These are phyloP conservation scores for Meloidogyne exigua DNA, from an alignment of 1,140 invertebrate genomes.

Conservation along the genomic window DNA sequence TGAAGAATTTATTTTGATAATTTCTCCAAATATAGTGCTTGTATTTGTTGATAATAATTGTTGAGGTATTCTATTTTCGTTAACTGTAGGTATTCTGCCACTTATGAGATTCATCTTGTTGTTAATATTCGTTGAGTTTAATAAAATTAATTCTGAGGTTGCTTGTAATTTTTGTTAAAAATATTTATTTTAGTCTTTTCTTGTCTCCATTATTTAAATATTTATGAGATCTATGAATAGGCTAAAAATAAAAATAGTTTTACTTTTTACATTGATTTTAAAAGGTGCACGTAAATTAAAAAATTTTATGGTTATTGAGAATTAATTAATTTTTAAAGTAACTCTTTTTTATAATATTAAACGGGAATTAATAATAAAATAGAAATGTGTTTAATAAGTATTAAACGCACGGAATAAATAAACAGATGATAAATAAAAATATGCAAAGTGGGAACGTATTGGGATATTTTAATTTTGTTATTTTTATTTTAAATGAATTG, in stretches of 20 bases:
- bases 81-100: neutral
- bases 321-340: neutral
- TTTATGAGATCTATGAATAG: neutral
- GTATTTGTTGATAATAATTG: neutral
- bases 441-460: no score
- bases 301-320: no score
- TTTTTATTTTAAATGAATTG: no score
- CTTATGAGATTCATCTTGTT: conserved; percentile 11
- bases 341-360: neutral
- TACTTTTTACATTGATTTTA: neutral
- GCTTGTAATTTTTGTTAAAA: neutral
- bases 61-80: conserved; percentile 1
- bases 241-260: neutral
- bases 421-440: neutral
- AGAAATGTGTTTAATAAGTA: neutral
- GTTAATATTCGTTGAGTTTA: neutral
- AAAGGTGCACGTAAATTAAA: neutral
- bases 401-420: neutral
- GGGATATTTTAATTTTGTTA: no score
- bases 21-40: neutral
- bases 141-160: neutral
- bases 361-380: conserved; percentile 6
- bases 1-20: conserved; percentile 3
- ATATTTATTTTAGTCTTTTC: neutral
- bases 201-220: neutral